Percentiles rank a stretch among this genome's conserved stretches.
phyloP scores from a whole-genome alignment of 2,113 vertebrate genomes.

The Cyanocitta stelleri region DNA sequence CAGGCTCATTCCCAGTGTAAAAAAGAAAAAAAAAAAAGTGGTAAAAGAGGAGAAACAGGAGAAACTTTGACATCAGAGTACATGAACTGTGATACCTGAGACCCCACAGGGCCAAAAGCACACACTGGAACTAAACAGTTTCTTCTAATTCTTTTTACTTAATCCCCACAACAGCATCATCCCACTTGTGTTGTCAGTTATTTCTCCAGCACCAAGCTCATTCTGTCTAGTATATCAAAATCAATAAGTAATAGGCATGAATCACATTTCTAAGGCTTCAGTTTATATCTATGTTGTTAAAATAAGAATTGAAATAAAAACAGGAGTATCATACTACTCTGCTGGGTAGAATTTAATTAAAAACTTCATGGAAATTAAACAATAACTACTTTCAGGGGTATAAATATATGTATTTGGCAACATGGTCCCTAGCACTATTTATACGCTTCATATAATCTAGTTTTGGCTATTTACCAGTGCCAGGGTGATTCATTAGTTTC shows the following conservation, averaged over 20 bases:
- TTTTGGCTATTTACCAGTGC: conserved; percentile 2
- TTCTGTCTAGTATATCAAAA: neutral
- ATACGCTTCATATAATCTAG: neutral
- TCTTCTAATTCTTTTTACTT: neutral
- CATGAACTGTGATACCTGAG: neutral
- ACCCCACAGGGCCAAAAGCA: neutral
- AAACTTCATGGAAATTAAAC: neutral
- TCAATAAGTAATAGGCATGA: neutral
- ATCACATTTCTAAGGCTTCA: neutral
- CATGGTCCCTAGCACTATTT: neutral
- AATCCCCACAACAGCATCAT: neutral
- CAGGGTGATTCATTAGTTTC: neutral
- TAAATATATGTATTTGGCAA: neutral
- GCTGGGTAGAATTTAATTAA: neutral
- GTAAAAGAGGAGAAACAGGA: neutral
- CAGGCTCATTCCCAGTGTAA: neutral
- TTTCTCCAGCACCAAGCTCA: neutral
- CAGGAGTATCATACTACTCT: neutral
- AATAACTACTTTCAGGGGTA: neutral
- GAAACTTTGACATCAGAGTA: neutral
- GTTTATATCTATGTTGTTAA: neutral
- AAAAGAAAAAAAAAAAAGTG: neutral
- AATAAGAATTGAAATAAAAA: neutral
- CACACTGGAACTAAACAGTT: neutral
- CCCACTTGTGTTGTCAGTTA: neutral